A percentile compares a stretch with the other conserved stretches of the same genome.
Conservation (phyloP, 2,113 vertebrate species). For the Planiliza haematocheilus region DNA sequence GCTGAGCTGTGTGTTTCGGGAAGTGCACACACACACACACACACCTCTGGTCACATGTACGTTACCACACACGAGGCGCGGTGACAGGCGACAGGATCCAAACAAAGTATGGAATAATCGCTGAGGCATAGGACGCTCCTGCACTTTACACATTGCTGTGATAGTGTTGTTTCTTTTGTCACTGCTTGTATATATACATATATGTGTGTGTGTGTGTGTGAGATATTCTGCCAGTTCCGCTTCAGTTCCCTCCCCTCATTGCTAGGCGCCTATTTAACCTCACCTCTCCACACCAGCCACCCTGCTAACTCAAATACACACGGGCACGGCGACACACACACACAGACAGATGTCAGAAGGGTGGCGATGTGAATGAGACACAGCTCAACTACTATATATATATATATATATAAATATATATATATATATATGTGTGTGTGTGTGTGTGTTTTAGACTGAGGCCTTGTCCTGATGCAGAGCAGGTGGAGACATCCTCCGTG, state of each 20-base stretch:
- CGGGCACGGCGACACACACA: slow-evolving; percentile 48
- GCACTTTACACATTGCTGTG: slow-evolving; percentile 66
- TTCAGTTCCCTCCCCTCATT: slow-evolving; percentile 71
- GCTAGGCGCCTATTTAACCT: slow-evolving; percentile 75
- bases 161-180: slow-evolving; percentile 64
- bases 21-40: background rate
- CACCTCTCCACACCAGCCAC: slow-evolving; percentile 67
- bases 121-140: slow-evolving; percentile 64
- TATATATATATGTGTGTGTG: too few species aligned
- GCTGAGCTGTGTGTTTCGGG: slow-evolving; percentile 7
- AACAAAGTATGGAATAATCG: slow-evolving; percentile 75
- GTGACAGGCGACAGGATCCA: slow-evolving; percentile 64
- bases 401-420: too few species aligned
- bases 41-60: slow-evolving; percentile 34
- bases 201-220: slow-evolving; percentile 46
- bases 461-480: slow-evolving; percentile 59
- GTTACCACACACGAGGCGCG: slow-evolving; percentile 36
- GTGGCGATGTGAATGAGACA: slow-evolving; percentile 73
- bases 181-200: slow-evolving; percentile 13
- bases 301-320: slow-evolving; percentile 66
- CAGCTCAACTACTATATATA: slow-evolving; percentile 35
- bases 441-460: slow-evolving; percentile 23
- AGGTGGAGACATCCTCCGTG: slow-evolving; percentile 55
- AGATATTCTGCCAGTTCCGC: slow-evolving; percentile 76
- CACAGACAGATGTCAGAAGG: slow-evolving; percentile 68